phyloP scores from a whole-genome alignment of 1,140 invertebrate species.

The Dendrolimus punctatus region DNA sequence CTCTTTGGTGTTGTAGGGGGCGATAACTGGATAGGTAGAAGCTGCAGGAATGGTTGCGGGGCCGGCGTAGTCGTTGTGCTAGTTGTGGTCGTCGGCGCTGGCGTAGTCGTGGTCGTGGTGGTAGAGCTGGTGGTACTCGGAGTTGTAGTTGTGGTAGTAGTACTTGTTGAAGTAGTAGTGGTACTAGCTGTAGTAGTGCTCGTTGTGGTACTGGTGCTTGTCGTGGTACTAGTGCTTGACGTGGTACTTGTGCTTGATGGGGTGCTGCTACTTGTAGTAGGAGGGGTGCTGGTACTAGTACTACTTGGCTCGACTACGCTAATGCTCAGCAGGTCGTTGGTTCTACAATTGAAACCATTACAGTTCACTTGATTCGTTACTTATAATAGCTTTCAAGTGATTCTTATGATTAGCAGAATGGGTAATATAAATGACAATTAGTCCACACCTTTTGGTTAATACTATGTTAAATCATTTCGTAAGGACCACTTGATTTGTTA shows the following conservation, averaged over 20 bases:
- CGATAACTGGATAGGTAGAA: constrained; percentile 45
- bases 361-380: neutral
- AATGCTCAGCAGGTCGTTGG: constrained; percentile 6
- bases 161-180: constrained; percentile 37
- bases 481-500: no score
- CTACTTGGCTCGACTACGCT: constrained; percentile 18
- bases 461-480: no score
- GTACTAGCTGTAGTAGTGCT: constrained; percentile 23
- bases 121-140: constrained; percentile 67
- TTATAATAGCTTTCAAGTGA: neutral
- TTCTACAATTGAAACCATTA: constrained; percentile 19
- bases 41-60: constrained; percentile 45
- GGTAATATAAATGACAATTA: no score
- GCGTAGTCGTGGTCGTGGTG: constrained; percentile 40
- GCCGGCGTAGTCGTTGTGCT: constrained; percentile 33
- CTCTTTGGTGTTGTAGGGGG: constrained; percentile 44
- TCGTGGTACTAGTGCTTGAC: constrained; percentile 22
- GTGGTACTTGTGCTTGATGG: constrained; percentile 24
- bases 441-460: no score
- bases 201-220: constrained; percentile 22
- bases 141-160: constrained; percentile 60
- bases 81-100: constrained; percentile 39
- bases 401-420: neutral
- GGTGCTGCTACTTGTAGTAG: constrained; percentile 23
- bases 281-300: constrained; percentile 19